Base-by-base conservation (phyloP, 2,888 invertebrate genomes). In the Aradus depressus region DNA sequence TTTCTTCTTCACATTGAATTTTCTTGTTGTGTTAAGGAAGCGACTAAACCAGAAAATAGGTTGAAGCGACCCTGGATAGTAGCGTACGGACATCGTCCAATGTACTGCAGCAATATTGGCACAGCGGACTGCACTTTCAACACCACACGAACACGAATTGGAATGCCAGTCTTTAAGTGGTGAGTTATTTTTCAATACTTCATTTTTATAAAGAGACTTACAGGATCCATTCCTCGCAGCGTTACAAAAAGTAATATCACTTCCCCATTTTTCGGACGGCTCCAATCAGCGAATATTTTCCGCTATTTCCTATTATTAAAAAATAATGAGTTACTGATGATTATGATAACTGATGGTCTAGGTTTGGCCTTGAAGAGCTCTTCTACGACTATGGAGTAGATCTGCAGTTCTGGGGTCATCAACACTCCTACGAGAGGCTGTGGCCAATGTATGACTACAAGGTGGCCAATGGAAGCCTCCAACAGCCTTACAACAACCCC, bases 371-470 rank as follows among this genome's bases (percentile, higher is more conserved):
- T 59, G 97, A 97, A 70, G 75, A 87, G 12, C 68, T 97, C 12
- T 84, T 97, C 63, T 81, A 82, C 65, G 72, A 86, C 58, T 81
- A 85, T 67, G 91, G 89, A 39, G 97, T 98, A 14, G 97, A 98
- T 72, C 67, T 97, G 49, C 82, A 81, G 64, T 71, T 98, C 41
- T 96, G 93, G 90, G 97, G 96, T 0, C 97, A 98, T 67, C 96
- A 98, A 67, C 97, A 98, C 70, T 88, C 89, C 34, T 98, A 97
- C 67, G 96, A 97, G 70, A 74, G 98, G 48, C 71, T 91, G 51
- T 96, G 88, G 86, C 97, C 97, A 2, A 76, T 96, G 53, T 97
- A 88, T 70, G 79, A 97, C 68, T 77, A 81, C 61, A 73, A 74
- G 62, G 83, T 79, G 2, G 73, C 72, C 61, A 80, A 80, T 62